A percentile compares a stretch with the other conserved stretches of the same genome.
Conservation (phyloP, 2,888 invertebrate species). For the Toxonevra muliebris region DNA sequence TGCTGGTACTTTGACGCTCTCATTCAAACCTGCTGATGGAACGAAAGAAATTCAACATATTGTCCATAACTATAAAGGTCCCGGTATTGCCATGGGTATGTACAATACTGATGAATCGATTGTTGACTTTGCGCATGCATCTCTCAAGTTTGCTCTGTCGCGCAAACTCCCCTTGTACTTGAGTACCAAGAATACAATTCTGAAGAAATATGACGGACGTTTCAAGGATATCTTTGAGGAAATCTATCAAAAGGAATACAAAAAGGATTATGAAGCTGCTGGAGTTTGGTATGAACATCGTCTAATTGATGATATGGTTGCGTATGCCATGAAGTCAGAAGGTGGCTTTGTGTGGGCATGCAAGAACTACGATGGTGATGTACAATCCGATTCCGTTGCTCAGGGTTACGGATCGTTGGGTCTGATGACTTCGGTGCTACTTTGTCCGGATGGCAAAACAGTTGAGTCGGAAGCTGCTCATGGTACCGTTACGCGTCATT, state of each 20-base stretch:
- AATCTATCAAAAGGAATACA: slow-evolving; percentile 90
- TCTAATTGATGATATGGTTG: slow-evolving; percentile 99
- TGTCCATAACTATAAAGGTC: slow-evolving; percentile 85
- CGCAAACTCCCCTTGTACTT: slow-evolving; percentile 89
- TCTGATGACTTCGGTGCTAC: slow-evolving; percentile 96
- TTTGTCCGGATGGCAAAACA: slow-evolving; percentile 98
- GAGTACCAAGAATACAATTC: slow-evolving; percentile 96
- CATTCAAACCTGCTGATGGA: slow-evolving; percentile 75
- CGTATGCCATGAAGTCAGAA: slow-evolving; percentile 96
- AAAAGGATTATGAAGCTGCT: slow-evolving; percentile 80
- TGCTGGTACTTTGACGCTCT: slow-evolving; percentile 85
- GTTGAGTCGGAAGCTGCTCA: slow-evolving; percentile 99
- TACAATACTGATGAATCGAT: slow-evolving; percentile 97
- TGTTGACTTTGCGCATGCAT: slow-evolving; percentile 92
- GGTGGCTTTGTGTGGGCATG: slow-evolving; percentile 99
- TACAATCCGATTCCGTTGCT: slow-evolving; percentile 97
- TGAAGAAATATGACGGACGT: slow-evolving; percentile 95
- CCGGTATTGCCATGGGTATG: slow-evolving; percentile 95
- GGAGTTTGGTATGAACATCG: slow-evolving; percentile 98
- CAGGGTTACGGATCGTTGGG: slow-evolving; percentile 97
- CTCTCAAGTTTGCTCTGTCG: slow-evolving; percentile 88
- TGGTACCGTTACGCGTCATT: slow-evolving; percentile 95
- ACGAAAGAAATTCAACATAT: slow-evolving; percentile 73
- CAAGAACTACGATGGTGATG: slow-evolving; percentile 99
- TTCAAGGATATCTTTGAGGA: slow-evolving; percentile 98